Evolutionary conservation across 2,888 invertebrate genomes (phyloP), one percentile per base, ranked within the genome.

Genomic region (Tuta absoluta): DNA sequence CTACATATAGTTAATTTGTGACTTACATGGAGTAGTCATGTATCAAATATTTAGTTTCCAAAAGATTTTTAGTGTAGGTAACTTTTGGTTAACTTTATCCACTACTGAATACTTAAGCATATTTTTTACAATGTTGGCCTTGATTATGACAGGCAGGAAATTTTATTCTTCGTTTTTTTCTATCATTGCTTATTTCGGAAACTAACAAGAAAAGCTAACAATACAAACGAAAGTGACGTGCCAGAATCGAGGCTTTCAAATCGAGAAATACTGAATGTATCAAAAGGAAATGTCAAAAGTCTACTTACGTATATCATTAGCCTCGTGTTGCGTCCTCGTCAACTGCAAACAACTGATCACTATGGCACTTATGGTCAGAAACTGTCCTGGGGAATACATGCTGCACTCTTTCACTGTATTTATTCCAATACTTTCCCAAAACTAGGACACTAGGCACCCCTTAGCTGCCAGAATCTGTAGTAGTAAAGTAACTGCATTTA

Each of bases 291-390:
- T 14, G 41, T 45, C 17, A 1, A 17, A 45, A 45, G 14, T 45
- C 17, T n/a, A 45, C 45, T 45, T n/a, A 45, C 45, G 45, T 45
- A 88, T 87, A 71, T 85, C 84, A 3, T 66, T 58, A 38, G 72
- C 78, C 72, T 86, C 86, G 57, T 72, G 71, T 63, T 80, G 79
- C 1, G 80, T 73, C 58, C 63, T 78, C 28, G 79, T 75, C 45
- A 77, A 63, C 72, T 80, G 80, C 28, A 78, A 74, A 74, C 70
- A 76, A 68, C 80, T 84, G 72, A 87, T 68, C 71, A 87, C 74
- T 62, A 86, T 68, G 24, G 65, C 81, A 84, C 81, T 71, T 21
- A 81, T 69, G 75, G 76, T 71, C 38, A 80, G 57, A 19, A 78
- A 48, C 67, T 72, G 74, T 62, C 71, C 76, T 56, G 76, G 63